A percentile compares a stretch with the other conserved stretches of the same genome.
Conservation (phyloP, 2,113 vertebrate genomes). For the Mustela lutreola region DNA sequence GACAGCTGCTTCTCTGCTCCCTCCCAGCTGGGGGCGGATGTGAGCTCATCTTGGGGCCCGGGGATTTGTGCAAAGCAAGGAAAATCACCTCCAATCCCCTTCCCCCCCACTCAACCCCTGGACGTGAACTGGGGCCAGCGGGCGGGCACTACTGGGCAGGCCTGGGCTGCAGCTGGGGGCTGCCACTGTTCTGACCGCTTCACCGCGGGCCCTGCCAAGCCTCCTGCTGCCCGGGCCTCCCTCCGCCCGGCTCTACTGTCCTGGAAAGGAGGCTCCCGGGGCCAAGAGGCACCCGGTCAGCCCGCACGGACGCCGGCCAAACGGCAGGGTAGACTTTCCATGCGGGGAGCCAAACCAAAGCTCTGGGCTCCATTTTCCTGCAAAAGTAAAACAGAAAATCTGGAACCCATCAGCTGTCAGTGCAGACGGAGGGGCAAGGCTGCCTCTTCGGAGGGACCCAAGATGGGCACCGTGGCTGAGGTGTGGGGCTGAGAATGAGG, state of each 20-base stretch:
- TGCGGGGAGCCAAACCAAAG: background rate
- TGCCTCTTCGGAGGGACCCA: background rate
- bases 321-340: background rate
- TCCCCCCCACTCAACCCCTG: background rate
- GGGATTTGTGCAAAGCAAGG: background rate
- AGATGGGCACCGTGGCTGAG: background rate
- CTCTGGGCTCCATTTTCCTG: background rate
- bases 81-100: background rate
- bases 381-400: conserved; percentile 10
- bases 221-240: background rate
- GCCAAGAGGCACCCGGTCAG: background rate
- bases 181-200: background rate
- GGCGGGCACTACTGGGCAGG: background rate
- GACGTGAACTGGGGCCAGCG: accelerated
- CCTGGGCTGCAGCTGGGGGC: background rate
- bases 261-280: background rate
- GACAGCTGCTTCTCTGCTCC: background rate
- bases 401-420: background rate
- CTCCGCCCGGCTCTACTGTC: background rate
- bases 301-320: background rate
- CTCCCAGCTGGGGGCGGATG: background rate
- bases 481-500: background rate
- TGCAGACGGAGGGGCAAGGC: background rate
- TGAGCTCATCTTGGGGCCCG: background rate
- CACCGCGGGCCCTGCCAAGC: accelerated